Conservation (phyloP, 2,113 vertebrate species). For the Leiothrix lutea region DNA sequence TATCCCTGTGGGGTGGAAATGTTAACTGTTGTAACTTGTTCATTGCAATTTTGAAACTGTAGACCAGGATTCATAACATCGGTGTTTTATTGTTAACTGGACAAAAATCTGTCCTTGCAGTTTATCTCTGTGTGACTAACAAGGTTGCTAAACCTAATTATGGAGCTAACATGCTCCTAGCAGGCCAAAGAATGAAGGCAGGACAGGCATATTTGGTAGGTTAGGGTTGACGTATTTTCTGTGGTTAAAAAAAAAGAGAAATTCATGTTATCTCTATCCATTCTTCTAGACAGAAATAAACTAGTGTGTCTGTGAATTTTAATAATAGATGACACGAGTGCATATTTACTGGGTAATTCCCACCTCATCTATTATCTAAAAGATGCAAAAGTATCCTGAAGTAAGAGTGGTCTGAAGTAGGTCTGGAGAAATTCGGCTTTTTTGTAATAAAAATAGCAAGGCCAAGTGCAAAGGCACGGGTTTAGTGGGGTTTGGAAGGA, state of each 20-base stretch:
- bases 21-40: background rate
- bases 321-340: background rate
- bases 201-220: background rate
- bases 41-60: background rate
- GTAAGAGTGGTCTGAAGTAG: background rate
- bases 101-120: background rate
- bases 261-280: background rate
- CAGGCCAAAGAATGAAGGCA: background rate
- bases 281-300: background rate
- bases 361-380: slow-evolving; percentile 20
- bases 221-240: background rate
- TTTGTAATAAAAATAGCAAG: background rate
- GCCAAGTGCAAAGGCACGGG: background rate
- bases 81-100: background rate
- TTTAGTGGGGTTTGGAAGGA: background rate
- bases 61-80: background rate
- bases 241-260: background rate
- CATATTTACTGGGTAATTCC: slow-evolving; percentile 14
- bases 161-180: background rate
- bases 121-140: background rate
- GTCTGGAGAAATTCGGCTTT: background rate
- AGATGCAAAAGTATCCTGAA: background rate
- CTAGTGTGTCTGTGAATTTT: background rate
- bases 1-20: background rate
- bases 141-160: background rate